Evolutionary conservation across 2,888 invertebrate genomes (phyloP).

Genomic region (Lasioglossum pauxillum): DNA sequence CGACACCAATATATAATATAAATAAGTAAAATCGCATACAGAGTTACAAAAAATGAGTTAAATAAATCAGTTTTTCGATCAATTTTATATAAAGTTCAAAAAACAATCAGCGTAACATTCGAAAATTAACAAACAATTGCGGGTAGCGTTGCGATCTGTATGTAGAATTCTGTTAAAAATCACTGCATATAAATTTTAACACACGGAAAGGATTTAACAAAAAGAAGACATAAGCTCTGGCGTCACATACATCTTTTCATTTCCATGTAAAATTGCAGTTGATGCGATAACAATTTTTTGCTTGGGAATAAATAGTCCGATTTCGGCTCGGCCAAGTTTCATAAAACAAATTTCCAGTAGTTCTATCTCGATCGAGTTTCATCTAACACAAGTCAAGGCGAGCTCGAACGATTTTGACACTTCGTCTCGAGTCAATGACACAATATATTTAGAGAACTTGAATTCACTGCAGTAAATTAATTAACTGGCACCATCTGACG

Average conservation of each 20-base stretch:
- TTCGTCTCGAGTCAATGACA: constrained; percentile 77
- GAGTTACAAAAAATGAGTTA: not conserved
- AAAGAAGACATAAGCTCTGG: constrained; percentile 66
- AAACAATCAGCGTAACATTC: not conserved
- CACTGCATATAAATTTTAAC: constrained; percentile 25
- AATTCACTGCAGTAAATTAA: constrained; percentile 56
- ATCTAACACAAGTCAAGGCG: constrained; percentile 22
- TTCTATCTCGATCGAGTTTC: constrained; percentile 20
- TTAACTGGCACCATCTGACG: constrained; percentile 31
- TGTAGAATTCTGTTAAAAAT: constrained; percentile 34
- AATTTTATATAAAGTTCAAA: constrained; percentile 21
- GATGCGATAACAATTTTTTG: constrained; percentile 34
- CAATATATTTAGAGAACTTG: constrained; percentile 46
- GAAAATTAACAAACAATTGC: constrained; percentile 13
- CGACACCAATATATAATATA: constrained; percentile 7
- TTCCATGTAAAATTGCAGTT: constrained; percentile 31
- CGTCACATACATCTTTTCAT: constrained; percentile 67
- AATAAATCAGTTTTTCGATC: not conserved
- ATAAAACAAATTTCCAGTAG: constrained; percentile 25
- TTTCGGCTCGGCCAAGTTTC: constrained; percentile 3
- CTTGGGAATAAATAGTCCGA: constrained; percentile 22
- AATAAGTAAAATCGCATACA: constrained; percentile 1
- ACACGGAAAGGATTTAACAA: constrained; percentile 41
- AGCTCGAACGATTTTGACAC: constrained; percentile 71
- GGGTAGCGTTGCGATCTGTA: not conserved